Conservation (phyloP, 2,888 invertebrate genomes). For the Hydropsyche betteni region DNA sequence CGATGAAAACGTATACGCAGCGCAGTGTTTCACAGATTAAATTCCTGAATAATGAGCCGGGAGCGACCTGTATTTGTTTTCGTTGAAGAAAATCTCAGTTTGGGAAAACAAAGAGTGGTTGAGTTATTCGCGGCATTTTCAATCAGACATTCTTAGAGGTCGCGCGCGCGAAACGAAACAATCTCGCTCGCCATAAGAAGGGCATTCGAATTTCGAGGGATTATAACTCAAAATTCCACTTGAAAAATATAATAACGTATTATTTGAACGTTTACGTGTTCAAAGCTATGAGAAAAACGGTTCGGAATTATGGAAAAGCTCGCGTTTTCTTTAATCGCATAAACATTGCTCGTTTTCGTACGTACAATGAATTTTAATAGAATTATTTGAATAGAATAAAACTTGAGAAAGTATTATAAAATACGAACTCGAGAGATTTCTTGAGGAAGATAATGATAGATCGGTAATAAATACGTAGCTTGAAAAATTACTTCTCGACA, state of each 20-base stretch:
- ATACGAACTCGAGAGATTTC: neutral
- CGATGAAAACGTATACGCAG: slow-evolving; percentile 5
- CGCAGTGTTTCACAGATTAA: slow-evolving; percentile 18
- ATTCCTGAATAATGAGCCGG: slow-evolving; percentile 36
- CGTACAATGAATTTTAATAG: no score
- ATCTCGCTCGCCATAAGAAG: slow-evolving; percentile 17
- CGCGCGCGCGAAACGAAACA: slow-evolving; percentile 41
- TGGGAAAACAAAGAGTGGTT: slow-evolving; percentile 24
- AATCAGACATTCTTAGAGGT: slow-evolving; percentile 47
- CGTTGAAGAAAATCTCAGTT: slow-evolving; percentile 11
- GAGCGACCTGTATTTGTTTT: slow-evolving; percentile 34
- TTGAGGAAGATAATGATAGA: neutral
- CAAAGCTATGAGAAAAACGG: no score
- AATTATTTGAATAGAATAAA: no score
- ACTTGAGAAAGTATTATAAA: neutral
- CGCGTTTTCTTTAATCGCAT: no score
- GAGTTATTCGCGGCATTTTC: slow-evolving; percentile 46
- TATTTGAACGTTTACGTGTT: no score
- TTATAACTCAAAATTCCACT: slow-evolving; percentile 21
- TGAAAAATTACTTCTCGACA: slow-evolving; percentile 28
- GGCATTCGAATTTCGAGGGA: slow-evolving; percentile 17
- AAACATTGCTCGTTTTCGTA: no score
- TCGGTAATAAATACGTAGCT: neutral
- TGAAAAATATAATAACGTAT: neutral
- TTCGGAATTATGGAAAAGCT: no score